phyloP scores from a whole-genome alignment of 2,797 vertebrate genomes.

The Myotis pilosus region DNA sequence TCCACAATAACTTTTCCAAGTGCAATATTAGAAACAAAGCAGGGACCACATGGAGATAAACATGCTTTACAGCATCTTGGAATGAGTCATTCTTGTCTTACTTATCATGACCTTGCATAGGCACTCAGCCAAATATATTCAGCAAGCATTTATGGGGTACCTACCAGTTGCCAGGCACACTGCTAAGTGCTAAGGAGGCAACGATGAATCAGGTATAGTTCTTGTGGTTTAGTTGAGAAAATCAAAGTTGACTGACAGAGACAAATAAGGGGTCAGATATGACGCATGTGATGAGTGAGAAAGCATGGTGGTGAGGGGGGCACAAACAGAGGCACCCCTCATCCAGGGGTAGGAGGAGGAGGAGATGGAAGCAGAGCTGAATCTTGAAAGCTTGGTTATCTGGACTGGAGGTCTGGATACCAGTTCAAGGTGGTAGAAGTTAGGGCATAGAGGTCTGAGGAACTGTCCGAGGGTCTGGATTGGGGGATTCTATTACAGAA shows the following conservation, averaged over 20 bases:
- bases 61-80: background rate
- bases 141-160: background rate
- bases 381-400: background rate
- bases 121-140: background rate
- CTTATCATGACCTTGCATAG: conserved; percentile 26
- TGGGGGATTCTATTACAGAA: background rate
- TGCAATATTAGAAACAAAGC: conserved; percentile 41
- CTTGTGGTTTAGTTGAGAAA: background rate
- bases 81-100: conserved; percentile 31
- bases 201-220: background rate
- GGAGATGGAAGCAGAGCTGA: background rate
- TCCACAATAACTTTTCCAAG: conserved; percentile 41
- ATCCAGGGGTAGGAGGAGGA: background rate
- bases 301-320: background rate
- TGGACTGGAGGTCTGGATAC: background rate
- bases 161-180: background rate
- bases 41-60: conserved; percentile 3
- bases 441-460: background rate
- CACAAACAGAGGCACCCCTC: background rate
- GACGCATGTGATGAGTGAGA: background rate
- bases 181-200: background rate
- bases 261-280: background rate
- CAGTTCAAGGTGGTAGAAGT: background rate
- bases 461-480: background rate
- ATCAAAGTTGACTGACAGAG: background rate